Evolutionary conservation across 1,140 invertebrate genomes (phyloP), one percentile per base, ranked within the genome.

Genomic region (Lanistes nyassanus): DNA sequence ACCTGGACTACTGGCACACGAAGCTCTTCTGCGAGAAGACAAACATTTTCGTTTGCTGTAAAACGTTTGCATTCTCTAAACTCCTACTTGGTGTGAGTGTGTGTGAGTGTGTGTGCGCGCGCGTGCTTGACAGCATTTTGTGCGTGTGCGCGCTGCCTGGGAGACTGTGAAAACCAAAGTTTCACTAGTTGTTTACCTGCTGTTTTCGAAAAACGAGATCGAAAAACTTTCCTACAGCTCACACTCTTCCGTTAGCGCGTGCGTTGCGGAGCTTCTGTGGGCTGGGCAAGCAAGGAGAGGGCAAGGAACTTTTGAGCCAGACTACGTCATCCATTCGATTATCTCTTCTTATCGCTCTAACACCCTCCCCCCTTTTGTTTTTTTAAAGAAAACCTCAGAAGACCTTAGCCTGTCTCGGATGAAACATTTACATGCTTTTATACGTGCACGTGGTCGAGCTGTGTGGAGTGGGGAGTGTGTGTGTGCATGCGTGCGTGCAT

Each of bases 91-190:
- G 13, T 55, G 13, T n/a, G n/a, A 55, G 56, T 60, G 56, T 60
- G 56, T 60, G 5, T 60, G 56, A 26, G 56, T 60, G 2, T 60
- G 2, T 60, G 56, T 60, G 56, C 31, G 56, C 31, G 56, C 31
- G 56, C 31, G 56, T 60, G 56, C 31, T n/a, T 60, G 56, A 26
- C n/a, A 26, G 56, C n/a, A n/a, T n/a, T 60, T n/a, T 60, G 56
- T 60, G 56, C 31, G 56, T 60, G 56, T 60, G 56, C 31, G 56
- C 31, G 56, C n/a, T n/a, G n/a, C n/a, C n/a, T n/a, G n/a, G n/a
- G n/a, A n/a, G n/a, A n/a, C n/a, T n/a, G n/a, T n/a, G n/a, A n/a
- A n/a, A n/a, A n/a, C n/a, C n/a, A 13, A 23, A 26, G 56, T 60
- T 9, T 16, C 7, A 13, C n/a, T 60, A 23, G n/a, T n/a, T 60